These are phyloP conservation scores for Spialia ferax DNA, from an alignment of 2,888 invertebrate genomes.

Conservation along the genomic window DNA sequence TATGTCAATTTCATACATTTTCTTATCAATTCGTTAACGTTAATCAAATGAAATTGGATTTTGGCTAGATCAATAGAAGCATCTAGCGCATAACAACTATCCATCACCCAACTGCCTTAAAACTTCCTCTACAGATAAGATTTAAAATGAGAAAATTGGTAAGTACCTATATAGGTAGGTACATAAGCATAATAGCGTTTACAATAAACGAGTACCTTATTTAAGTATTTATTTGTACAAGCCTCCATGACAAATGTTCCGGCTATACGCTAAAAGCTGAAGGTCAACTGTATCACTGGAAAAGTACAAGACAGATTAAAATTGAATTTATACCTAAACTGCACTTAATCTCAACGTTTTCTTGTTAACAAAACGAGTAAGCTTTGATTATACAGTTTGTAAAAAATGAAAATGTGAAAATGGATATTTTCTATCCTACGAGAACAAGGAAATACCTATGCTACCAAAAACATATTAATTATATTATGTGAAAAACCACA, in stretches of 20 bases:
- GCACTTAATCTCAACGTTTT: conserved; percentile 75
- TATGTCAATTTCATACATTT: no score
- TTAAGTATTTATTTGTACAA: conserved; percentile 54
- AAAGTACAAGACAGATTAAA: conserved; percentile 70
- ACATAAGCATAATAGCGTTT: conserved; percentile 39
- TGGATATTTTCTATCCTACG: no score
- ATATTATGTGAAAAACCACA: no score
- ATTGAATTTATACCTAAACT: conserved; percentile 72
- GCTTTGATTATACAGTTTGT: neutral
- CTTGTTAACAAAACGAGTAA: conserved; percentile 7
- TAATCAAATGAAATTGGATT: no score
- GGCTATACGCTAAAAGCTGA: conserved; percentile 67
- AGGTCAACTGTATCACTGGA: conserved; percentile 68
- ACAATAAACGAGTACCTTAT: conserved; percentile 44
- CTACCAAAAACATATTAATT: no score
- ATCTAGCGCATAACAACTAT: neutral
- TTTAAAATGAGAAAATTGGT: conserved; percentile 18
- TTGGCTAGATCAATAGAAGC: no score
- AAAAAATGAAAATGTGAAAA: neutral
- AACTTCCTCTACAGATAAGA: conserved; percentile 26
- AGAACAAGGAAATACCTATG: neutral
- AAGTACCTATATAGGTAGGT: no score
- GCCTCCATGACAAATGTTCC: conserved; percentile 63
- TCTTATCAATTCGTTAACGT: no score
- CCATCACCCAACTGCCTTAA: neutral